Conservation (phyloP, 2,888 invertebrate genomes). For the Gastracanthus pulcherrimus region DNA sequence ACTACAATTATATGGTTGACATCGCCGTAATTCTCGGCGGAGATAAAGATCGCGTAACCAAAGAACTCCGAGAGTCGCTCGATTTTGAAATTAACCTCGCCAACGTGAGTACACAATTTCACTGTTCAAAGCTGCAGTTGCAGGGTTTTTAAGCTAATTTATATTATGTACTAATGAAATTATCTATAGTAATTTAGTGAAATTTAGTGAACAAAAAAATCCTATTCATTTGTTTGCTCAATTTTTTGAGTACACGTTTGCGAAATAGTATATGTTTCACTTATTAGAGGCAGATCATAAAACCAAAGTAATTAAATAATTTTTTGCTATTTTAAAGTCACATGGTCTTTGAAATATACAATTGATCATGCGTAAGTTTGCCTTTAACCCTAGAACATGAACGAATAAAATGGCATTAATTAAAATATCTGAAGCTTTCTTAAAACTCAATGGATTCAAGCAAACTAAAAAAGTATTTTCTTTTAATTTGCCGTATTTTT, state of each 20-base stretch:
- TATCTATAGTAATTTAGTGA: neutral
- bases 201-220: neutral
- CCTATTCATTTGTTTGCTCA: neutral
- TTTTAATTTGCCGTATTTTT: no score
- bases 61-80: conserved; percentile 87
- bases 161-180: neutral
- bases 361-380: no score
- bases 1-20: conserved; percentile 90
- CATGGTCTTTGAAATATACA: no score
- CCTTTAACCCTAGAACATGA: no score
- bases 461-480: no score
- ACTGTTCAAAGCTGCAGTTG: neutral
- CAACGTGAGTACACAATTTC: conserved; percentile 83
- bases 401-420: no score
- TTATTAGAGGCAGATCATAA: no score
- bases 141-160: neutral
- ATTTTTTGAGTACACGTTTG: neutral
- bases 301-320: no score
- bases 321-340: no score
- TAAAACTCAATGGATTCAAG: no score
- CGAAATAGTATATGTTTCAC: no score
- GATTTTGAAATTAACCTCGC: conserved; percentile 92
- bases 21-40: conserved; percentile 91
- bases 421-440: no score
- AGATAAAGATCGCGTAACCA: conserved; percentile 82